Conservation (phyloP, 2,113 vertebrate species). For the Acanthisitta chloris region DNA sequence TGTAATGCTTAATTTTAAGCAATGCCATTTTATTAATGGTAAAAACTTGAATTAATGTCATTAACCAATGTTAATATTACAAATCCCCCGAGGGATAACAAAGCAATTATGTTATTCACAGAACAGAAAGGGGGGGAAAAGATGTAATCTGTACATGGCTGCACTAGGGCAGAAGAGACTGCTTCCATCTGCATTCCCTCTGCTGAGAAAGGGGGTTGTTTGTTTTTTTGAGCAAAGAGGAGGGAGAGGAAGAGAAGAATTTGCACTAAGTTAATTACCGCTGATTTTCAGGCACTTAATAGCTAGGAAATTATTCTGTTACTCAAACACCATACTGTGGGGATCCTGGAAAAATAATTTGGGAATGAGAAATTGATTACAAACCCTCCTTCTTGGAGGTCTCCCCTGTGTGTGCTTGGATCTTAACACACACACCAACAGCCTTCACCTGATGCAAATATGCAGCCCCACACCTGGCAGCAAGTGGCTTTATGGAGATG, state of each 20-base stretch:
- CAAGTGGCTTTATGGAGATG: neutral
- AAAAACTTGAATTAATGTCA: constrained; percentile 72
- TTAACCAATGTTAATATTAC: constrained; percentile 68
- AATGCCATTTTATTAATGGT: constrained; percentile 68
- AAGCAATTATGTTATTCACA: constrained; percentile 66
- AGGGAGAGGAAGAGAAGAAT: constrained; percentile 23
- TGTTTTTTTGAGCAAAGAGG: constrained; percentile 6
- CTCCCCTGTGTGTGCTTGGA: neutral
- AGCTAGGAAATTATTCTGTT: constrained; percentile 53
- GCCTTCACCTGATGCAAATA: neutral
- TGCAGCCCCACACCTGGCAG: neutral
- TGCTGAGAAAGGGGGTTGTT: neutral
- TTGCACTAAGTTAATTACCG: constrained; percentile 39
- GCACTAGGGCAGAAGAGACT: neutral
- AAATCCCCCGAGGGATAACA: constrained; percentile 64
- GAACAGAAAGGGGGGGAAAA: neutral
- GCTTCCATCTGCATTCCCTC: neutral
- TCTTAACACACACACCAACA: neutral
- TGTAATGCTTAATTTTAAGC: constrained; percentile 69
- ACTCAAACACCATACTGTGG: constrained; percentile 35
- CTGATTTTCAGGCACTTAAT: constrained; percentile 46
- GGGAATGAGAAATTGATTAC: constrained; percentile 30
- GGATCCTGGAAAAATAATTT: constrained; percentile 42
- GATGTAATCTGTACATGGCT: neutral
- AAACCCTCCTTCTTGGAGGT: neutral